These are phyloP conservation scores for Tetrapedia diversipes DNA, from an alignment of 2,888 invertebrate genomes.

Conservation along the genomic window DNA sequence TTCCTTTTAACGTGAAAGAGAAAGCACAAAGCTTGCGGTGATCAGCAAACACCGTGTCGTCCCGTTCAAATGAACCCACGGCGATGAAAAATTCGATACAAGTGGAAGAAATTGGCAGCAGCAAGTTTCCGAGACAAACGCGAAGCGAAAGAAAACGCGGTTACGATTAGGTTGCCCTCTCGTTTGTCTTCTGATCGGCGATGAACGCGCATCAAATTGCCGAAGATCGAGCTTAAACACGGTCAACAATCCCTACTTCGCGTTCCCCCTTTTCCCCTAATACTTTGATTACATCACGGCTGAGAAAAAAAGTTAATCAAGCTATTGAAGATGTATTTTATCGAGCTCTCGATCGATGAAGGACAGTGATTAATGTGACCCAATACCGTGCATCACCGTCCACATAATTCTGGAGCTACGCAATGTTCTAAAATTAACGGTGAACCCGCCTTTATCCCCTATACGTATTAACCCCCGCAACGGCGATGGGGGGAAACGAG, in stretches of 20 bases:
- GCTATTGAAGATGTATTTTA: constrained; percentile 3
- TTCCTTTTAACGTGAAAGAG: background rate
- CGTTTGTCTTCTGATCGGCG: background rate
- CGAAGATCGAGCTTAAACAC: constrained; percentile 1
- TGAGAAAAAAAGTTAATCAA: background rate
- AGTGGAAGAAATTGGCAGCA: constrained; percentile 36
- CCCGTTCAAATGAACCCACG: constrained; percentile 60
- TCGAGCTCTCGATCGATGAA: constrained; percentile 4
- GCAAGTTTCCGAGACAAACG: constrained; percentile 16
- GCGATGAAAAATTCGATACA: constrained; percentile 68
- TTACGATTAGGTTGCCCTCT: background rate
- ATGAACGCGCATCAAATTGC: constrained; percentile 5
- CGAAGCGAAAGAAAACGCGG: constrained; percentile 10
- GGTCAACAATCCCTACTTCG: background rate
- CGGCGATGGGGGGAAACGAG: no score
- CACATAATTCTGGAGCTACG: constrained; percentile 10
- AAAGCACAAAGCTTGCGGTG: constrained; percentile 17
- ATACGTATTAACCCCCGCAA: no score
- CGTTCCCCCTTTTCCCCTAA: background rate
- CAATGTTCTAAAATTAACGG: constrained; percentile 18
- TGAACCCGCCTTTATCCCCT: background rate
- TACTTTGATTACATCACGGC: background rate
- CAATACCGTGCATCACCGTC: constrained; percentile 12
- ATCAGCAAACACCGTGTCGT: constrained; percentile 62
- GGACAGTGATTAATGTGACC: constrained; percentile 35